These are phyloP conservation scores for Vulpes ferrilata DNA, from an alignment of 2,113 vertebrate genomes.

Conservation along the genomic window DNA sequence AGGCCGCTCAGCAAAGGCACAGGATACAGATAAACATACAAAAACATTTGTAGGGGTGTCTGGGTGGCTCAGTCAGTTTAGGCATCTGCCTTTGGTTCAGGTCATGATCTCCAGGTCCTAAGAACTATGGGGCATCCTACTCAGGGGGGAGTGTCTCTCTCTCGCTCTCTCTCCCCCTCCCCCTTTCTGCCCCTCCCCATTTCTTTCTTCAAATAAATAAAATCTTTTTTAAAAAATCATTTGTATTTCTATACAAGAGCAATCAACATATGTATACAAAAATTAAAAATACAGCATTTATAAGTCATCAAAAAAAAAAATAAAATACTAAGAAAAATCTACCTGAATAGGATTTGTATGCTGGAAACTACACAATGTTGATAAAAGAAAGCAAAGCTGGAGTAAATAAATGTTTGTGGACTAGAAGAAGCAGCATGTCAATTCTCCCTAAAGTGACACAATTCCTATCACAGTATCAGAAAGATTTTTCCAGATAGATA, in stretches of 20 bases:
- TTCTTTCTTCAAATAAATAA: not conserved
- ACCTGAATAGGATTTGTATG: not conserved
- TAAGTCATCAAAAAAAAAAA: not conserved
- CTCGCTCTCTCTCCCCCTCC: too few species aligned
- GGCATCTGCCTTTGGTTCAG: not conserved
- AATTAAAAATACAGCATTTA: constrained; percentile 21
- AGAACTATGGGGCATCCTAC: not conserved
- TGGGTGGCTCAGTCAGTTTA: not conserved
- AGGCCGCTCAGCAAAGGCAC: not conserved
- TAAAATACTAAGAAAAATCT: not conserved
- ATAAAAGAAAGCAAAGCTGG: not conserved
- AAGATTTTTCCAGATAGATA: not conserved
- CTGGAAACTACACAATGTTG: not conserved
- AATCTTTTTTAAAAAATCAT: not conserved
- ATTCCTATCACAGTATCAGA: not conserved
- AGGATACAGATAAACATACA: not conserved
- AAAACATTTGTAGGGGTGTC: not conserved
- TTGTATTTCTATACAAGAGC: not conserved
- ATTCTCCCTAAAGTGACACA: not conserved
- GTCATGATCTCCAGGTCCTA: not conserved
- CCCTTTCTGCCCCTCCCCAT: not conserved
- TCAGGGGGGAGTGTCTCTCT: not conserved
- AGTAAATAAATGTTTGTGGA: not conserved
- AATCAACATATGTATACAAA: not conserved
- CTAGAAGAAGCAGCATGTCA: not conserved